Evolutionary conservation across 1,140 invertebrate genomes (phyloP), one percentile per base, ranked within the genome.

Genomic region (Drepana arcuata): DNA sequence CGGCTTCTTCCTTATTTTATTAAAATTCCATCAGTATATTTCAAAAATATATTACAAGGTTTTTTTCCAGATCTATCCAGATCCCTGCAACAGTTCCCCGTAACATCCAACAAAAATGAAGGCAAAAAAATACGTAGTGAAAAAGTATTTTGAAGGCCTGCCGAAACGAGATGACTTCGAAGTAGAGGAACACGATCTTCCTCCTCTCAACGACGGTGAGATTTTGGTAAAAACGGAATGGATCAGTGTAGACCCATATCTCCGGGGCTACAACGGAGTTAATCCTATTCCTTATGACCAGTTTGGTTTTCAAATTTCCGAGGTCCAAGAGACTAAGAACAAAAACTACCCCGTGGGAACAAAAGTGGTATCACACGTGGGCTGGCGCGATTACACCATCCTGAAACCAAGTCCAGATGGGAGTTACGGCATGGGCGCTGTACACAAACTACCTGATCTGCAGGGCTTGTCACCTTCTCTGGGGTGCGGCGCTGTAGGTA

Each of bases 351-450:
- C 87, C 3, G 80, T 86, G 11, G 88, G 86, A 1, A 79, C 78
- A 28, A 67, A 65, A 41, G 58, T 90, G 1, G 65, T 88, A 1
- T 85, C 82, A 2, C 66, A 84, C 32, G 71, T 85, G 16, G 90
- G 89, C 1, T 91, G 89, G 89, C 73, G 77, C 28, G 80, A 82
- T 6, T 74, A 84, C 40, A 82, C 73, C 78, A 85, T 34, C 75
- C 75, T 5, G 59, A 87, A 39, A 37, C 59, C 7, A 67, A 61
- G 42, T 12, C 30, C 33, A 6, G 14, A 40, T 14, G n/a, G 2
- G 24, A 6, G 4, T 2, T 10, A 26, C 24, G 2, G 6, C 4
- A n/a, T 4, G 6, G 2, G n/a, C 3, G 23, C 7, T 12, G 3
- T 41, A 2, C 54, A 64, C 30, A 46, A 52, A 18, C 16, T 57